These are phyloP conservation scores for Theonella swinhoei DNA, from an alignment of 37 sponge, comb jelly and placozoan genomes.

Conservation along the genomic window DNA sequence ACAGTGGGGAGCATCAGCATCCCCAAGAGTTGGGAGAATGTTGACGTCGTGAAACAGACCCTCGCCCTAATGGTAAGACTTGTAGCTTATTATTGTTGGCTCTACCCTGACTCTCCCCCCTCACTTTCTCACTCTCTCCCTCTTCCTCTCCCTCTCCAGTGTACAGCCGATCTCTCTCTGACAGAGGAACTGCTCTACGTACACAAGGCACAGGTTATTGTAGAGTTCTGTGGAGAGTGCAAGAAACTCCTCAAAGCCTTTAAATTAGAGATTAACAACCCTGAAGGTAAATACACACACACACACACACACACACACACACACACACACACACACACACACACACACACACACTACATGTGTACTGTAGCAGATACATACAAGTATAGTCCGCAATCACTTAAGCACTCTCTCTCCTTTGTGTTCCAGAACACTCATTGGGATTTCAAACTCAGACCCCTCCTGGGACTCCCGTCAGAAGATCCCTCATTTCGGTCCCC, in stretches of 20 bases:
- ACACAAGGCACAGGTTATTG: slow-evolving; percentile 63
- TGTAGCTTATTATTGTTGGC: no score
- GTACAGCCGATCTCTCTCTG: slow-evolving; percentile 47
- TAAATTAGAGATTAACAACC: slow-evolving; percentile 43
- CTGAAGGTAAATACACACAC: slow-evolving; percentile 34
- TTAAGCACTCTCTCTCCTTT: no score
- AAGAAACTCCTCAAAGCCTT: slow-evolving; percentile 54
- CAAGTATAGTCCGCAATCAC: no score
- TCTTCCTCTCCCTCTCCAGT: slow-evolving; percentile 17
- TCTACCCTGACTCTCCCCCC: no score
- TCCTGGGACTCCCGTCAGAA: slow-evolving; percentile 49
- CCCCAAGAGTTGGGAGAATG: slow-evolving; percentile 56
- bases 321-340: no score
- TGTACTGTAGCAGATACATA: no score
- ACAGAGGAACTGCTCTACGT: slow-evolving; percentile 83
- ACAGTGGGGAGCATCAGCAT: slow-evolving; percentile 54
- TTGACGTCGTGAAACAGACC: slow-evolving; percentile 80
- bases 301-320: not conserved
- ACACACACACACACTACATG: no score
- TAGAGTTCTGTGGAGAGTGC: slow-evolving; percentile 76
- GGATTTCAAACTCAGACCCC: slow-evolving; percentile 32
- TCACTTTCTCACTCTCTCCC: not conserved
- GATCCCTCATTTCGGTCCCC: slow-evolving; percentile 52
- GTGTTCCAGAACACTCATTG: not conserved
- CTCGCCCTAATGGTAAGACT: slow-evolving; percentile 59